Base-by-base conservation (phyloP, 2,888 invertebrate species). In the Nyleta sp. region DNA sequence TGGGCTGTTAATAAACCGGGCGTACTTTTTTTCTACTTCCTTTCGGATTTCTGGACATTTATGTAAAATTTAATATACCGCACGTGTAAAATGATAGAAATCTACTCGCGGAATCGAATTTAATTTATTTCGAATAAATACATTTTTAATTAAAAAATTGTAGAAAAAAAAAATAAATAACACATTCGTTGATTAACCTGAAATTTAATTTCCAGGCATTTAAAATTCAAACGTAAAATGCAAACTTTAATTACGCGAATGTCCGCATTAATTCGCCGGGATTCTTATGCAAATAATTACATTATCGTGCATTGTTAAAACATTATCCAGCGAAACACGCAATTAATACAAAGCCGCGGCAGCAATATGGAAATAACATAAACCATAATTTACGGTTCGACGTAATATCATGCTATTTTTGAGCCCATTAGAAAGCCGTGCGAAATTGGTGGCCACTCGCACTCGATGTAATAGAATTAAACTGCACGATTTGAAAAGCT, bases 361-460 rank as follows among this genome's bases (percentile, higher is more conserved):
- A 17, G 5, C 35, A 62, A 50, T 38, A 33, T 22, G 50, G 62
- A 44, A 50, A 50, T 38, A 50, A 38, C 48, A 62, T 38, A 50
- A 50, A 38, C 62, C 62, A 50, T 62, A 62, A 62, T 62, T 62
- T 20, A 62, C 62, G 33, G 10, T 17, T 48, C 35, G 33, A 60
- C 48, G 46, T 22, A 50, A 48, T 62, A 50, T 24, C 46, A 38
- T 24, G 33, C 3, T 44, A 44, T 44, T 52, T 53, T 28, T 20
- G 20, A 31, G 15, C 48, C 7, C 15, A 33, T 62, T 64, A 38
- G 40, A 40, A 48, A 28, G 8, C 15, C 13, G 4, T 3, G 4
- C 13, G 15, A 15, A 40, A 57, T 48, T 59, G n/a, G 48, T 13
- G 28, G 15, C 10, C 33, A 31, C 18, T 35, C 7, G 24, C 11